Conservation (phyloP, 2,113 vertebrate genomes). For the Trinectes maculatus region DNA sequence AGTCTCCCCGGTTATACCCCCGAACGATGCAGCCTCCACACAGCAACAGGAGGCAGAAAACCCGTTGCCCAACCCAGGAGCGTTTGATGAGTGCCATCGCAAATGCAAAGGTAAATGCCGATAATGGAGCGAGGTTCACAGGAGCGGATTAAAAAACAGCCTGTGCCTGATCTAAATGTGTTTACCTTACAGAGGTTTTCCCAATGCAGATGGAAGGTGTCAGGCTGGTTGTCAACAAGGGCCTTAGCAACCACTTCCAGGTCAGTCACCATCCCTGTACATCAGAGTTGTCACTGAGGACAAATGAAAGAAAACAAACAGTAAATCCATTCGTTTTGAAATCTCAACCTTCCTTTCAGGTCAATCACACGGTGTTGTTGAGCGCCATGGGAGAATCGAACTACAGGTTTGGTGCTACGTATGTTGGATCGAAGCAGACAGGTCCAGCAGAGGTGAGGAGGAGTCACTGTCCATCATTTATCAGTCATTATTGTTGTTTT, state of each 20-base stretch:
- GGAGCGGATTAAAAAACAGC: background rate
- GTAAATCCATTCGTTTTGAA: background rate
- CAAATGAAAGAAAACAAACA: background rate
- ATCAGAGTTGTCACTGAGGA: background rate
- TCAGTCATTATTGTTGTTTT: accelerated
- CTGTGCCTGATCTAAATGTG: background rate
- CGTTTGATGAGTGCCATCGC: conserved; percentile 90
- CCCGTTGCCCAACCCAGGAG: conserved; percentile 84
- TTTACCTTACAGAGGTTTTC: conserved; percentile 83
- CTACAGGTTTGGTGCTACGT: conserved; percentile 89
- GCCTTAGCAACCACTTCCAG: conserved; percentile 92
- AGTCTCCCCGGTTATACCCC: conserved; percentile 65
- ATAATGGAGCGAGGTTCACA: background rate
- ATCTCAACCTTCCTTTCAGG: conserved; percentile 69
- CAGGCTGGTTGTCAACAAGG: conserved; percentile 89
- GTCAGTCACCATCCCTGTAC: conserved; percentile 67
- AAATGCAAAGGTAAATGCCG: conserved; percentile 87
- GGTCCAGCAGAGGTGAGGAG: conserved; percentile 87
- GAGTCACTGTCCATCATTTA: background rate
- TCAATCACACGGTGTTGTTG: conserved; percentile 88
- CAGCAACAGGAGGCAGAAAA: conserved; percentile 67
- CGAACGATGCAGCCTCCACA: conserved; percentile 24
- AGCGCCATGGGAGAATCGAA: conserved; percentile 88
- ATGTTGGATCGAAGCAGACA: conserved; percentile 86
- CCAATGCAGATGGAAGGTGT: conserved; percentile 91